Conservation (phyloP, 2,113 vertebrate species). For the human region DNA sequence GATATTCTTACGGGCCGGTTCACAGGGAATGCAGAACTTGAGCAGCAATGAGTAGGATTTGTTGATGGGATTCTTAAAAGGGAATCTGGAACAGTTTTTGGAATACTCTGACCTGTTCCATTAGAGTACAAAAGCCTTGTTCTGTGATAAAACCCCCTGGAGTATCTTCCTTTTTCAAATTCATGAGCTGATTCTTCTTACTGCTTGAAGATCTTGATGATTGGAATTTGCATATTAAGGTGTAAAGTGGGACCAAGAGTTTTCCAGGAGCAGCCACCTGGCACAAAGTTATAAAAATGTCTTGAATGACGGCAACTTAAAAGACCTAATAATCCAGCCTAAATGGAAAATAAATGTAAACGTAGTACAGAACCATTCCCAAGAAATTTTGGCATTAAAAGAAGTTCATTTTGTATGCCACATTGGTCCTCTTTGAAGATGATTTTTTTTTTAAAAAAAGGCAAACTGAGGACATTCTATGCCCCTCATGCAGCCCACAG, state of each 20-base stretch:
- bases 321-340: neutral
- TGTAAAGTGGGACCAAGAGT: slow-evolving; percentile 40
- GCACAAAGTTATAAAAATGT: slow-evolving; percentile 26
- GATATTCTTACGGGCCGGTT: neutral
- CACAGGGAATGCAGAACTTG: neutral
- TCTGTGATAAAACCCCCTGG: neutral
- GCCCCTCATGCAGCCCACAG: neutral
- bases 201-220: slow-evolving; percentile 22
- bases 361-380: neutral
- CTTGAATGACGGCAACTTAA: slow-evolving; percentile 35
- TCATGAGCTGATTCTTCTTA: slow-evolving; percentile 3
- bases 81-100: neutral
- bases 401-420: slow-evolving; percentile 29
- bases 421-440: neutral
- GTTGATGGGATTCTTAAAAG: neutral
- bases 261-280: slow-evolving; percentile 21
- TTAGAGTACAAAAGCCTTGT: neutral
- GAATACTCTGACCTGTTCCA: neutral
- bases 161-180: neutral
- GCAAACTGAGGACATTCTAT: neutral
- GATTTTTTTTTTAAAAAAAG: neutral
- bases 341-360: slow-evolving; percentile 66
- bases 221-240: slow-evolving; percentile 47
- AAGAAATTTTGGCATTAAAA: slow-evolving; percentile 42
- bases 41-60: neutral